phyloP scores from a whole-genome alignment of 53 echinoderm and acorn worm genomes.

The Crossaster papposus region DNA sequence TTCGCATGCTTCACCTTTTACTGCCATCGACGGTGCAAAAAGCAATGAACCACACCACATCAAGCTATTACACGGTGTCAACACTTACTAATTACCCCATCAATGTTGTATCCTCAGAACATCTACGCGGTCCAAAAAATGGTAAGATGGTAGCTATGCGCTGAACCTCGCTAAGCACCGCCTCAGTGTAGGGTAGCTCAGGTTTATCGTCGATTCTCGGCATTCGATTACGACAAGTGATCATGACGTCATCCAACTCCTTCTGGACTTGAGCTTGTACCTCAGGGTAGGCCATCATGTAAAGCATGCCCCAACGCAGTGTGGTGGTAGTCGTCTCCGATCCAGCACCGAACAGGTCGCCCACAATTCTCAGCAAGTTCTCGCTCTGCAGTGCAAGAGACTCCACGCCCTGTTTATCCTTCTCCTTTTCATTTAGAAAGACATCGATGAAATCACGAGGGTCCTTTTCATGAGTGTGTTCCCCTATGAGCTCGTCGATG shows the following conservation, averaged over 20 bases:
- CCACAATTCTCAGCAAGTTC: neutral
- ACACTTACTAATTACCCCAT: neutral
- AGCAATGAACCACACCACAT: too few species aligned
- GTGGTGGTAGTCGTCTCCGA: conserved; percentile 19
- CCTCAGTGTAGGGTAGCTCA: conserved; percentile 34
- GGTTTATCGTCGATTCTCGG: conserved; percentile 23
- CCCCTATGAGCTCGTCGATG: neutral
- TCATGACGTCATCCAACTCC: conserved; percentile 44
- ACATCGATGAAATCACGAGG: conserved; percentile 12
- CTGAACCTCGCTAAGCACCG: conserved; percentile 32
- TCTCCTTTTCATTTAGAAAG: neutral
- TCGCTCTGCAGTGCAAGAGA: neutral
- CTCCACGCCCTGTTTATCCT: neutral
- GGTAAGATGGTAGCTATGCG: neutral
- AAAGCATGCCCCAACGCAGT: conserved; percentile 4
- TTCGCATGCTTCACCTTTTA: too few species aligned
- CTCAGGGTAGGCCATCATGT: conserved; percentile 6
- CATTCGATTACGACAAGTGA: conserved; percentile 15
- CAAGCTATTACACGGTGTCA: neutral
- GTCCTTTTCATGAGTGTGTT: neutral
- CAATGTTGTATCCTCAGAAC: neutral
- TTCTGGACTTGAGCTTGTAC: conserved; percentile 1
- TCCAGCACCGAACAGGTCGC: conserved; percentile 24
- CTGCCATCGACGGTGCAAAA: too few species aligned
- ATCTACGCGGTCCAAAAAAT: neutral